A percentile compares a stretch with the other conserved stretches of the same genome.
These are phyloP conservation scores for Hypothenemus hampei DNA, from an alignment of 1,140 invertebrate species.

Conservation along the genomic window DNA sequence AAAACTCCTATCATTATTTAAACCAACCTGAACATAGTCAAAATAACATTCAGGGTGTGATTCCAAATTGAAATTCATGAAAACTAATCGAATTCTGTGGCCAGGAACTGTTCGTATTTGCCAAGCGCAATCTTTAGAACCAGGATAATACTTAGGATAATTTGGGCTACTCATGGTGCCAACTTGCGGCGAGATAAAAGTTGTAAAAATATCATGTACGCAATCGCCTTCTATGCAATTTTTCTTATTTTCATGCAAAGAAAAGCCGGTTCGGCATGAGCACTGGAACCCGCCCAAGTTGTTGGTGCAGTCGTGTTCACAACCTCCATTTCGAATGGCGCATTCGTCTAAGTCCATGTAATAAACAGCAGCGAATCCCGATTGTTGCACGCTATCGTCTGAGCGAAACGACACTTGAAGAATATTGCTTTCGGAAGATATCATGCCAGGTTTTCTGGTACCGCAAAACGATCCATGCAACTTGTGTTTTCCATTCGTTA, in stretches of 20 bases:
- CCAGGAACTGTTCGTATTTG: conserved; percentile 92
- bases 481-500: conserved; percentile 69
- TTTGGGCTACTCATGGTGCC: conserved; percentile 86
- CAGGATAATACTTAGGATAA: conserved; percentile 91
- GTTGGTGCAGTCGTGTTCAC: conserved; percentile 95
- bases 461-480: conserved; percentile 86
- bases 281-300: conserved; percentile 93
- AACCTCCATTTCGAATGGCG: conserved; percentile 89
- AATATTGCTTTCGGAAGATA: conserved; percentile 89
- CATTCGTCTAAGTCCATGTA: conserved; percentile 97
- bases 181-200: conserved; percentile 46
- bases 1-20: background rate
- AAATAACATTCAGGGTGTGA: conserved; percentile 95
- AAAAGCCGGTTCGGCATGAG: conserved; percentile 92
- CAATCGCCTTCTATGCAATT: conserved; percentile 95
- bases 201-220: conserved; percentile 67
- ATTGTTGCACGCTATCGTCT: conserved; percentile 89
- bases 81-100: conserved; percentile 90
- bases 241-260: conserved; percentile 86
- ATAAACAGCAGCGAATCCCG: conserved; percentile 88
- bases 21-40: conserved; percentile 77
- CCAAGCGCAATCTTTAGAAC: conserved; percentile 95
- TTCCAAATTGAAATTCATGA: conserved; percentile 92
- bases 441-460: conserved; percentile 68
- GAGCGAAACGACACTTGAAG: conserved; percentile 85